Evolutionary conservation across 2,113 vertebrate species (phyloP).

Genomic region (Galemys pyrenaicus): DNA sequence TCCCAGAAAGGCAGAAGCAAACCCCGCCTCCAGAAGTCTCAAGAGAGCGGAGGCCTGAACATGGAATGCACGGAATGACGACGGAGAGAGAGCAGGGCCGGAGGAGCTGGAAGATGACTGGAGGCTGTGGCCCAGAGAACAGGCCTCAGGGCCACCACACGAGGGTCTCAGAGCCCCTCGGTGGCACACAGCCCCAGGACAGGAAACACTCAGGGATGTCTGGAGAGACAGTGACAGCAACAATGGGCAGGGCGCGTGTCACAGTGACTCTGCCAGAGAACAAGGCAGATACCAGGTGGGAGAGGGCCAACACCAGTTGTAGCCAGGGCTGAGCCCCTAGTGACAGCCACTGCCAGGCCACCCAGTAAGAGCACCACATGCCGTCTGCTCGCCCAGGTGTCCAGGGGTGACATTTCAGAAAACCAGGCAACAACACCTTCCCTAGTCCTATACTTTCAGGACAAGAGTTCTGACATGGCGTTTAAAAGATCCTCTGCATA

Average conservation of each 20-base stretch:
- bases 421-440: not conserved
- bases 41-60: not conserved
- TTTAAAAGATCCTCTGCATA: not conserved
- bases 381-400: too few species aligned
- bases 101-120: too few species aligned
- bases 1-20: rapidly evolving
- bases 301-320: not conserved
- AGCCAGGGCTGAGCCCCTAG: not conserved
- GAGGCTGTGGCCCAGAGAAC: not conserved
- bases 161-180: not conserved
- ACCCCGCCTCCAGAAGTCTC: not conserved
- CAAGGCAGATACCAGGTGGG: not conserved
- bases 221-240: not conserved
- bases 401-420: not conserved
- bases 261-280: not conserved
- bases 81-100: too few species aligned
- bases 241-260: not conserved
- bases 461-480: not conserved
- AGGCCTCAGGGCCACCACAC: not conserved
- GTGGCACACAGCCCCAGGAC: not conserved
- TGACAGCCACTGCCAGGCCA: too few species aligned
- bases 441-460: not conserved
- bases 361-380: too few species aligned
- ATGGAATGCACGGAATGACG: rapidly evolving
- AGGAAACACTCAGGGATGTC: rapidly evolving